These are phyloP conservation scores for Dasypogon diadema DNA, from an alignment of 2,888 invertebrate genomes.

Conservation along the genomic window DNA sequence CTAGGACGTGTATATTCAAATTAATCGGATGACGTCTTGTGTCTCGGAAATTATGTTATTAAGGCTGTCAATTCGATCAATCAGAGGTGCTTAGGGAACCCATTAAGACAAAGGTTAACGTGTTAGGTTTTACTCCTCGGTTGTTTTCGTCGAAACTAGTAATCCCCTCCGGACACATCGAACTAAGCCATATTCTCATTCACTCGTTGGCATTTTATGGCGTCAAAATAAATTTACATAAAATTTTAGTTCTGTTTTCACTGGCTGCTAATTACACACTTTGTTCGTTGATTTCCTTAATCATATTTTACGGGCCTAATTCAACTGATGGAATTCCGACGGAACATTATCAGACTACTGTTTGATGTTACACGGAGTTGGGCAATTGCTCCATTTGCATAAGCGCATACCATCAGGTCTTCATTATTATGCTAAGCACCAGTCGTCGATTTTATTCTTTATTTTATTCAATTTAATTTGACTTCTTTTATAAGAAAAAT, in stretches of 20 bases:
- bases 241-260: constrained; percentile 23
- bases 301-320: constrained; percentile 43
- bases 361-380: constrained; percentile 25
- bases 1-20: constrained; percentile 54
- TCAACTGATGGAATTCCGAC: constrained; percentile 12
- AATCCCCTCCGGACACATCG: not conserved
- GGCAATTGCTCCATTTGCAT: constrained; percentile 41
- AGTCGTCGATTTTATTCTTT: not conserved
- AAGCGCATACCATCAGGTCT: not conserved
- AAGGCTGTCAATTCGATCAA: constrained; percentile 55
- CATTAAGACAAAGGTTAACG: constrained; percentile 34
- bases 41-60: constrained; percentile 54
- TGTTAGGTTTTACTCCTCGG: not conserved
- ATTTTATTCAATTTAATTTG: not conserved
- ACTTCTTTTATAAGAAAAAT: not conserved
- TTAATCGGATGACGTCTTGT: constrained; percentile 55
- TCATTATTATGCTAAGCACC: constrained; percentile 9
- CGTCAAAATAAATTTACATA: constrained; percentile 26
- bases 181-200: not conserved
- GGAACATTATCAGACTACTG: constrained; percentile 14
- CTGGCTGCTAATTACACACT: constrained; percentile 40
- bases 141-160: not conserved
- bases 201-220: not conserved
- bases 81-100: constrained; percentile 45
- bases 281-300: constrained; percentile 37